These are phyloP conservation scores for Macropus fuliginosus DNA, from an alignment of 2,797 vertebrate genomes.

Conservation along the genomic window DNA sequence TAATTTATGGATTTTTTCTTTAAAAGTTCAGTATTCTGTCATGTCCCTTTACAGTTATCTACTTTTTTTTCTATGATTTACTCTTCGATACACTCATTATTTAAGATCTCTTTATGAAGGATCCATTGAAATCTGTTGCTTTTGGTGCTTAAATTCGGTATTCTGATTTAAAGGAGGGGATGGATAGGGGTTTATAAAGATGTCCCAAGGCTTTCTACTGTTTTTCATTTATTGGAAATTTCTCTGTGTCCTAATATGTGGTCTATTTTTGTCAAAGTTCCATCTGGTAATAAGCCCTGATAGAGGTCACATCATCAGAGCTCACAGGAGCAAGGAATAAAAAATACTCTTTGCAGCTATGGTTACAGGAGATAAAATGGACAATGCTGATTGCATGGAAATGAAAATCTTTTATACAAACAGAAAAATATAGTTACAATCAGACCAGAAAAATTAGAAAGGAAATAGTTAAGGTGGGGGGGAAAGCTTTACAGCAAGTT, in stretches of 20 bases:
- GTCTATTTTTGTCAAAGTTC: neutral
- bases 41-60: neutral
- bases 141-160: neutral
- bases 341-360: neutral
- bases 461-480: neutral
- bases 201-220: neutral
- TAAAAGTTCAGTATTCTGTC: neutral
- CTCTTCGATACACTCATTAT: neutral
- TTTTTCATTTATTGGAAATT: neutral
- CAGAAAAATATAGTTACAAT: neutral
- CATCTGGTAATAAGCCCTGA: slow-evolving; percentile 57
- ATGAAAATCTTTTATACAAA: neutral
- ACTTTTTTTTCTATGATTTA: neutral
- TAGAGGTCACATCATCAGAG: neutral
- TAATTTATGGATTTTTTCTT: neutral
- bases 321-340: neutral
- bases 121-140: neutral
- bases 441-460: neutral
- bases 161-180: neutral
- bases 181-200: neutral
- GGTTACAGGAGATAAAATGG: neutral
- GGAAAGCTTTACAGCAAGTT: neutral
- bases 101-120: neutral
- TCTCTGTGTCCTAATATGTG: neutral
- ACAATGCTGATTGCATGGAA: neutral